Evolutionary conservation across 2,888 invertebrate species (phyloP).

Genomic region (Drosophila macrospina): DNA sequence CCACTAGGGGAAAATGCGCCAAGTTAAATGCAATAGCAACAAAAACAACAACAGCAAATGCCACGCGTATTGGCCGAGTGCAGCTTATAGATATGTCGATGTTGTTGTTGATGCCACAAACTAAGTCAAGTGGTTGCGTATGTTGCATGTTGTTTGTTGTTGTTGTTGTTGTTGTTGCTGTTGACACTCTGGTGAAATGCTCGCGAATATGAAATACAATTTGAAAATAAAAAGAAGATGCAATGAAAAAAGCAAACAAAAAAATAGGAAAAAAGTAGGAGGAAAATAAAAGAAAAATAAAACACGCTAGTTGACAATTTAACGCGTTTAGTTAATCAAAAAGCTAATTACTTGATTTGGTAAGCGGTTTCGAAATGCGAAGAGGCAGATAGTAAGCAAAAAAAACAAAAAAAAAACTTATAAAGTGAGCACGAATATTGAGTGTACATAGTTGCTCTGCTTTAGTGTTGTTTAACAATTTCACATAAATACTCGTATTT

Average conservation of each 20-base stretch:
- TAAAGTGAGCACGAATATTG: slow-evolving; percentile 29
- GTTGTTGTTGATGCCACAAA: slow-evolving; percentile 49
- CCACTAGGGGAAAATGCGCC: slow-evolving; percentile 60
- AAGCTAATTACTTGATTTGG: slow-evolving; percentile 81
- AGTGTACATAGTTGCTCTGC: slow-evolving; percentile 42
- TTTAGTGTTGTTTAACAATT: slow-evolving; percentile 56
- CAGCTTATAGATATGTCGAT: slow-evolving; percentile 51
- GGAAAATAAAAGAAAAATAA: slow-evolving; percentile 10
- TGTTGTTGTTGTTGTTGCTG: no score
- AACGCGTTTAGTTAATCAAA: slow-evolving; percentile 82
- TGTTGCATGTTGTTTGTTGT: slow-evolving; percentile 15
- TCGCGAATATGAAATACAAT: slow-evolving; percentile 57
- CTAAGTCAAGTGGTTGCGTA: slow-evolving; percentile 55
- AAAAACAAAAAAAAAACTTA: slow-evolving; percentile 1
- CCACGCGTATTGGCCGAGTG: slow-evolving; percentile 44
- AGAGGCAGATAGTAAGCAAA: slow-evolving; percentile 34
- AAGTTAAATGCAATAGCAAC: slow-evolving; percentile 17
- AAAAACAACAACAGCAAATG: slow-evolving; percentile 29
- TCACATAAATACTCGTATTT: slow-evolving; percentile 62
- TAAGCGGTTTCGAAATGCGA: slow-evolving; percentile 72
- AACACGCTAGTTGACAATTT: slow-evolving; percentile 72
- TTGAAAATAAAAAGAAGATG: slow-evolving; percentile 29
- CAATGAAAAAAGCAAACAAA: background rate
- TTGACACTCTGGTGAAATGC: slow-evolving; percentile 63
- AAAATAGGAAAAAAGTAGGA: slow-evolving; percentile 1